These are phyloP conservation scores for Daubentonia madagascariensis DNA, from an alignment of 2,113 vertebrate species.

Conservation along the genomic window DNA sequence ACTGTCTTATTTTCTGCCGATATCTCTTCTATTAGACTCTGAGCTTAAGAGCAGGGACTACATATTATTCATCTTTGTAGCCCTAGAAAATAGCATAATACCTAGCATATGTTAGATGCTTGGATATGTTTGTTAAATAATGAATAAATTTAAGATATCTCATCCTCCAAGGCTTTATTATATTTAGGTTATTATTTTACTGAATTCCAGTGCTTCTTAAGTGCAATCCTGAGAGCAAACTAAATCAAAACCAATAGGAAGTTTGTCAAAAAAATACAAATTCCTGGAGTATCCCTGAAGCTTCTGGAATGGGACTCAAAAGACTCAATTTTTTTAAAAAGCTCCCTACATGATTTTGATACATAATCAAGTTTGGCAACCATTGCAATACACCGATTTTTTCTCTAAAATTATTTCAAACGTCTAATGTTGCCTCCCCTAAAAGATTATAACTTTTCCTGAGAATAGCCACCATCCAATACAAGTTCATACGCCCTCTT, in stretches of 20 bases:
- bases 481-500: background rate
- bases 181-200: constrained; percentile 11
- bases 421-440: background rate
- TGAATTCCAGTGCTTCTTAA: background rate
- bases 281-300: background rate
- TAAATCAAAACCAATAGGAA: background rate
- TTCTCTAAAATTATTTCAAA: constrained; percentile 2
- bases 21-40: background rate
- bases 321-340: background rate
- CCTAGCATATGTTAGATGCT: background rate
- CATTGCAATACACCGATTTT: background rate
- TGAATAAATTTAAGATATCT: constrained; percentile 1
- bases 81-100: background rate
- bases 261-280: background rate
- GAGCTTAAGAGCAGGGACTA: background rate
- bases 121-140: background rate
- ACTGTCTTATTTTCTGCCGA: background rate
- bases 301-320: background rate
- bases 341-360: background rate
- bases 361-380: background rate
- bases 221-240: background rate
- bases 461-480: background rate
- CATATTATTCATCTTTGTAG: background rate
- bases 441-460: background rate
- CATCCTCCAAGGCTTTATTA: background rate